Conservation (phyloP, 1,140 invertebrate species). For the Andricus grossulariae region DNA sequence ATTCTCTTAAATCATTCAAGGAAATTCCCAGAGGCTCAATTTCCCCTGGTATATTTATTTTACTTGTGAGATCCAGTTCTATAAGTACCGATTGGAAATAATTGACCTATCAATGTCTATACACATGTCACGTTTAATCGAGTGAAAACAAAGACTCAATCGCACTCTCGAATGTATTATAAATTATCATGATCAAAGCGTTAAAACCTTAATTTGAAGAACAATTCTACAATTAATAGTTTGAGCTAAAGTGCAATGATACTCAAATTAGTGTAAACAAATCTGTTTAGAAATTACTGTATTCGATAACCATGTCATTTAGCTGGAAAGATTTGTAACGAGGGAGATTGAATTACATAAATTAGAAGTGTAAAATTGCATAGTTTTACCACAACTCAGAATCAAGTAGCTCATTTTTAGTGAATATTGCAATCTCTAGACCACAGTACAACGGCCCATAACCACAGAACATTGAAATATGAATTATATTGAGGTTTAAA, state of each 20-base stretch:
- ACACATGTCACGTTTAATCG: no score
- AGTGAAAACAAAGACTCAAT: no score
- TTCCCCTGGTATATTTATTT: background rate
- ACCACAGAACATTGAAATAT: slow-evolving; percentile 1
- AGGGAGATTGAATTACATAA: slow-evolving; percentile 18
- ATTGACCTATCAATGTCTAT: no score
- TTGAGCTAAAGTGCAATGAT: background rate
- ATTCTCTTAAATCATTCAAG: background rate
- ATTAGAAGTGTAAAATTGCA: slow-evolving; percentile 14
- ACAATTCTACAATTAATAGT: background rate
- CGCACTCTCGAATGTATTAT: no score
- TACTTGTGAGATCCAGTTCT: no score
- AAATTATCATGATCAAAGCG: no score
- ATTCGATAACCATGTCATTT: background rate
- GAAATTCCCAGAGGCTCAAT: background rate
- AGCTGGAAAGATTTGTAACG: slow-evolving; percentile 5
- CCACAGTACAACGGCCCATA: background rate
- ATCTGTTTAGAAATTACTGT: background rate
- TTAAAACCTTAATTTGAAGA: no score
- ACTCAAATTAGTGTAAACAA: slow-evolving; percentile 18
- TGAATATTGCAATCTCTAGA: slow-evolving; percentile 19
- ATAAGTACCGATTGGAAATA: no score
- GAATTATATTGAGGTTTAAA: background rate
- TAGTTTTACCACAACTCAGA: slow-evolving; percentile 2
- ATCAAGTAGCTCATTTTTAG: slow-evolving; percentile 16